Conservation (phyloP, 2,888 invertebrate species). For the Pristionchus arcanus region DNA sequence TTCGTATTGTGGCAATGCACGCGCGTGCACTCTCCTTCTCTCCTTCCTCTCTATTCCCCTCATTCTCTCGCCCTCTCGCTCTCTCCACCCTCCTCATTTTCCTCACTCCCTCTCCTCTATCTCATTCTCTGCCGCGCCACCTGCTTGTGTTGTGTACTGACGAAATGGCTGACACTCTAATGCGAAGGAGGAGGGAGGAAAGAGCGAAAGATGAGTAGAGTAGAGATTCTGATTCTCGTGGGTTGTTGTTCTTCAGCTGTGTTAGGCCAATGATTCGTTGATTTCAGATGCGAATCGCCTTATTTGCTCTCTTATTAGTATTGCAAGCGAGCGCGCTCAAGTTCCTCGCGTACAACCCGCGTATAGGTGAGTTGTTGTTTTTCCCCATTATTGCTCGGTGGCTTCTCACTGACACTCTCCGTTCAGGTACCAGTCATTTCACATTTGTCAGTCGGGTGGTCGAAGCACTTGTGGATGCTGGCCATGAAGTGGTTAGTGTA, state of each 20-base stretch:
- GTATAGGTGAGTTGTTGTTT: neutral
- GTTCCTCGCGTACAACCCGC: conserved; percentile 36
- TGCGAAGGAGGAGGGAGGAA: conserved; percentile 3
- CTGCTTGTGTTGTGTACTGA: conserved; percentile 25
- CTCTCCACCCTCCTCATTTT: neutral
- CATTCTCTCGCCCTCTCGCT: neutral
- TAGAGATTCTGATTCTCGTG: neutral
- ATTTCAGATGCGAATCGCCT: neutral
- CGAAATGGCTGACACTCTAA: conserved; percentile 2
- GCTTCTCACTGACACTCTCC: too few relatives aligned
- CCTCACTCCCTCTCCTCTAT: neutral
- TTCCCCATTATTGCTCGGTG: neutral
- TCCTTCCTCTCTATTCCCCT: neutral
- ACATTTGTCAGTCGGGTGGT: neutral
- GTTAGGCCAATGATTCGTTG: too few relatives aligned
- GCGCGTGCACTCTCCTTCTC: neutral
- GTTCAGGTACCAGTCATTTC: conserved; percentile 31
- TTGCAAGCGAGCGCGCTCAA: neutral
- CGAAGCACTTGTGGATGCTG: neutral
- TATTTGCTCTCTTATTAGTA: neutral
- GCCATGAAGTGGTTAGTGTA: conserved; percentile 16
- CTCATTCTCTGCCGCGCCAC: neutral
- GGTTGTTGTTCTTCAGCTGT: neutral
- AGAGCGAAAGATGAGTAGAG: conserved; percentile 17
- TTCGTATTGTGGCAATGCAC: neutral